Conservation (phyloP, 2,797 vertebrate species). For the Astyanax mexicanus region DNA sequence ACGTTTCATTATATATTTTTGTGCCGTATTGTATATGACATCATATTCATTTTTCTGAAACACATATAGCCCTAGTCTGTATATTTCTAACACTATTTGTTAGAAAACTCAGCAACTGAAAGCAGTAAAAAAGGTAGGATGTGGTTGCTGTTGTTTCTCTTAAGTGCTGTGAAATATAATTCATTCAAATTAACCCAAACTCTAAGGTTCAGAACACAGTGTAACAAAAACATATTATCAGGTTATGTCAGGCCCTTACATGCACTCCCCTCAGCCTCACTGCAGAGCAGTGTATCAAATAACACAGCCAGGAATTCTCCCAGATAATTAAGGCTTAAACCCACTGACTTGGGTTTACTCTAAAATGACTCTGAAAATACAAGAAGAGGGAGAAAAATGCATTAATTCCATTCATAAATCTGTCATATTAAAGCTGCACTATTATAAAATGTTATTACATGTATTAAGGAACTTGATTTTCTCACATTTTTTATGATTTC, state of each 20-base stretch:
- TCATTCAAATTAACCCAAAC: constrained; percentile 10
- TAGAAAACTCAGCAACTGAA: not conserved
- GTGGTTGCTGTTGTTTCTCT: not conserved
- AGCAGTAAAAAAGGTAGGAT: not conserved
- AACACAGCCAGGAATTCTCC: not conserved
- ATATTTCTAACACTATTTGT: constrained; percentile 4
- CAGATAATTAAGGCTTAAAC: not conserved
- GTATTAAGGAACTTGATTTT: too few species aligned
- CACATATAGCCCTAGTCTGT: not conserved
- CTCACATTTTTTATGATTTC: too few species aligned
- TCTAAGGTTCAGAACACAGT: constrained; percentile 6
- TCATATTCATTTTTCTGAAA: too few species aligned
- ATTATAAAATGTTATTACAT: too few species aligned
- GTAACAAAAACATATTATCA: constrained; percentile 5
- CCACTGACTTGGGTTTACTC: not conserved
- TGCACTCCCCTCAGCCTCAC: not conserved
- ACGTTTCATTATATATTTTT: too few species aligned
- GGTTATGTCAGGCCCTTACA: not conserved
- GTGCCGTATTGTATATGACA: too few species aligned
- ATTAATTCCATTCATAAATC: too few species aligned
- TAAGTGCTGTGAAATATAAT: constrained; percentile 6
- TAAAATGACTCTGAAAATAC: not conserved
- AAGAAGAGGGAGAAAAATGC: not conserved
- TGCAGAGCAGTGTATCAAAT: not conserved
- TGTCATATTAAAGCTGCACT: not conserved